Conservation (phyloP, 2,888 invertebrate species). For the Eupithecia abbreviata region DNA sequence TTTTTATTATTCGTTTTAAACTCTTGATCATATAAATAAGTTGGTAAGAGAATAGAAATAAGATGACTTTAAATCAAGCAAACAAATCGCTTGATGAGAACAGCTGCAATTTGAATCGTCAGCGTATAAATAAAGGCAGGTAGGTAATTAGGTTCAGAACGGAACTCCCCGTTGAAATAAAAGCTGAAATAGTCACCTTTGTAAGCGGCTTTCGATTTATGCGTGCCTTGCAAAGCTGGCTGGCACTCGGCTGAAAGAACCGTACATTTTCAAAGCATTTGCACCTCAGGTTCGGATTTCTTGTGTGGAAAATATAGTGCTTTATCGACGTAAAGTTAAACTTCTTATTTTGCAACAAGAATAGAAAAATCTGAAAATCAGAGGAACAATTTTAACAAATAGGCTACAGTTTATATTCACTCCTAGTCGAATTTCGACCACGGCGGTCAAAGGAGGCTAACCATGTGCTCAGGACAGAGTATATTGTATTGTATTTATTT, state of each 20-base stretch:
- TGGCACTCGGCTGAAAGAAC: constrained; percentile 46
- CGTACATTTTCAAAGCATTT: constrained; percentile 56
- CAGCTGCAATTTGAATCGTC: constrained; percentile 33
- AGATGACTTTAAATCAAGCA: not conserved
- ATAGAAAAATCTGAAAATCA: not conserved
- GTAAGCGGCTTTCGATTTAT: constrained; percentile 68
- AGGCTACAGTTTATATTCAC: not conserved
- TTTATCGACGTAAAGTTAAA: constrained; percentile 5
- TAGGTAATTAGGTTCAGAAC: constrained; percentile 49
- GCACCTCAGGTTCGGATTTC: constrained; percentile 40
- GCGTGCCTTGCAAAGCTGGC: constrained; percentile 50
- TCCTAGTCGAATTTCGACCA: too few relatives aligned
- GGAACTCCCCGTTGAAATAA: constrained; percentile 53
- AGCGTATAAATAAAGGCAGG: constrained; percentile 42
- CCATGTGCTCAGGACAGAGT: too few relatives aligned
- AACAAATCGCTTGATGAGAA: not conserved
- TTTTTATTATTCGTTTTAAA: not conserved
- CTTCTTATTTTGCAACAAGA: not conserved
- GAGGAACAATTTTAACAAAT: not conserved
- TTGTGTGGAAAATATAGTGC: constrained; percentile 32
- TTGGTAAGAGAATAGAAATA: not conserved
- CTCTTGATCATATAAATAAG: not conserved
- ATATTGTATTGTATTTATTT: too few relatives aligned
- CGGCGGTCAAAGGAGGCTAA: too few relatives aligned
- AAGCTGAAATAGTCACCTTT: constrained; percentile 61